These are phyloP conservation scores for Nephotettix cincticeps DNA, from an alignment of 1,140 invertebrate genomes.

Conservation along the genomic window DNA sequence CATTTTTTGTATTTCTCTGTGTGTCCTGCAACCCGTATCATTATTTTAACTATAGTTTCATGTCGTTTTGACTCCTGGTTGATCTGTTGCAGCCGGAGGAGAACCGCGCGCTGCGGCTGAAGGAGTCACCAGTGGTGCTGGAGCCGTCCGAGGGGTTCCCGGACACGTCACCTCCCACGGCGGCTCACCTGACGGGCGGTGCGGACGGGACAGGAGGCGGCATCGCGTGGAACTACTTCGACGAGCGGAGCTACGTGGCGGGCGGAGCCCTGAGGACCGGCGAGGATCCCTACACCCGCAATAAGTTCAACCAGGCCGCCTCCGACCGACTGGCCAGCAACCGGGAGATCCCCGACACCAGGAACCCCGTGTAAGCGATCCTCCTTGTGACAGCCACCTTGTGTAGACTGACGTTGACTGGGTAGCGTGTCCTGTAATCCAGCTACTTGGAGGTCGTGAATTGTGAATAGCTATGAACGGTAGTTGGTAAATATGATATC, in stretches of 20 bases:
- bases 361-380: slow-evolving; percentile 89
- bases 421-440: too few species aligned
- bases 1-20: too few species aligned
- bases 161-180: slow-evolving; percentile 32
- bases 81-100: slow-evolving; percentile 56
- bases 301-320: slow-evolving; percentile 96
- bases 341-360: slow-evolving; percentile 88
- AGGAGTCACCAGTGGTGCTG: slow-evolving; percentile 50
- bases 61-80: too few species aligned
- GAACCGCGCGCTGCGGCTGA: slow-evolving; percentile 68
- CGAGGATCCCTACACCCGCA: slow-evolving; percentile 86
- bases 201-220: slow-evolving; percentile 16
- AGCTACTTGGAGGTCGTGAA: too few species aligned
- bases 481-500: too few species aligned
- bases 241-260: slow-evolving; percentile 83
- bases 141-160: slow-evolving; percentile 50
- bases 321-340: slow-evolving; percentile 89
- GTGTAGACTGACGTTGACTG: too few species aligned
- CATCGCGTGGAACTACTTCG: slow-evolving; percentile 77
- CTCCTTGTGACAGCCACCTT: too few species aligned
- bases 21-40: too few species aligned
- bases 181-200: slow-evolving; percentile 10
- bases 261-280: slow-evolving; percentile 71
- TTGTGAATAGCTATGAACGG: too few species aligned
- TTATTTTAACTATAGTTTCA: too few species aligned